phyloP scores from a whole-genome alignment of 1,140 invertebrate genomes.

The Trichogramma pretiosum region DNA sequence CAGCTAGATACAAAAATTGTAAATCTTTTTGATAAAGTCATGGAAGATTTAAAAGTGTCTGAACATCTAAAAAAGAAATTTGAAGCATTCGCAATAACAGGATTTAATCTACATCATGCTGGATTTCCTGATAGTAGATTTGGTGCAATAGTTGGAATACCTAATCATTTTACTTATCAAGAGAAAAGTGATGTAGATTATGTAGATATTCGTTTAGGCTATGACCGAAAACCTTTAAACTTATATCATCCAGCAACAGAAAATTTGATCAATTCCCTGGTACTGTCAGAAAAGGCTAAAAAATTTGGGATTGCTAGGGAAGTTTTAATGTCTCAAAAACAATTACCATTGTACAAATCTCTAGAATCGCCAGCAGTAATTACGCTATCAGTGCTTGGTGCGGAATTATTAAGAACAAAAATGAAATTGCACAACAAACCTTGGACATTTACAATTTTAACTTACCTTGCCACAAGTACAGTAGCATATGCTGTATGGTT shows the following conservation, averaged over 20 bases:
- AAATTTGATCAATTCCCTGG: conserved; percentile 53
- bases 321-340: conserved; percentile 51
- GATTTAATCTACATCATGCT: conserved; percentile 53
- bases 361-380: conserved; percentile 33
- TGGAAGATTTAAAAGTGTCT: conserved; percentile 46
- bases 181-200: conserved; percentile 41
- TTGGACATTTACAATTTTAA: conserved; percentile 21
- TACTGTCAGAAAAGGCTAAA: conserved; percentile 64
- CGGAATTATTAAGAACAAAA: conserved; percentile 19
- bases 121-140: conserved; percentile 39
- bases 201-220: conserved; percentile 46
- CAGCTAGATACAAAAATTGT: conserved; percentile 36
- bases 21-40: conserved; percentile 40
- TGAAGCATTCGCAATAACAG: conserved; percentile 53
- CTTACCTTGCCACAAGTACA: conserved; percentile 14
- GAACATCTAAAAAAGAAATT: conserved; percentile 33
- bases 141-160: conserved; percentile 56
- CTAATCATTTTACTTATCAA: conserved; percentile 51
- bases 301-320: conserved; percentile 69
- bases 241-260: conserved; percentile 54
- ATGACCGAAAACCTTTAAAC: conserved; percentile 38
- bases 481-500: conserved; percentile 42
- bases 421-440: conserved; percentile 51
- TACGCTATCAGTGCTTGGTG: conserved; percentile 47
- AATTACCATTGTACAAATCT: conserved; percentile 38